Conservation (phyloP, 2,797 vertebrate species). For the Phataginus tetradactyla region DNA sequence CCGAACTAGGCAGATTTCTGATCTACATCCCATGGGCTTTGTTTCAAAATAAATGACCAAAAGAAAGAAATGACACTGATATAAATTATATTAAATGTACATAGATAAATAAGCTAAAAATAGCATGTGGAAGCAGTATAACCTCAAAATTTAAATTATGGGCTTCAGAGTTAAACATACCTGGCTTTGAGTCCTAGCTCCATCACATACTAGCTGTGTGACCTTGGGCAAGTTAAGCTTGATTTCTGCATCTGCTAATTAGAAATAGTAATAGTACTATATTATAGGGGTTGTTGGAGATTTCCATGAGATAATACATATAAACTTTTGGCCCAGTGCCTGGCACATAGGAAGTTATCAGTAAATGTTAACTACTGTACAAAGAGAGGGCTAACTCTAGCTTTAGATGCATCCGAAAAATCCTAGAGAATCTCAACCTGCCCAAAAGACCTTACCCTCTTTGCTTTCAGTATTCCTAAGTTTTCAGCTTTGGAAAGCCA, state of each 20-base stretch:
- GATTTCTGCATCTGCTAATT: slow-evolving; percentile 8
- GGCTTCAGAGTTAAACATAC: not conserved
- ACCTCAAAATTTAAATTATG: not conserved
- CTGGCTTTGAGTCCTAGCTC: not conserved
- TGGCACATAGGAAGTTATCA: not conserved
- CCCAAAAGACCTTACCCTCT: not conserved
- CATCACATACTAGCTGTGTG: not conserved
- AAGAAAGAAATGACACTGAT: not conserved
- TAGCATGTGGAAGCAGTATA: not conserved
- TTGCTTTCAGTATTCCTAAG: not conserved
- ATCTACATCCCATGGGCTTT: not conserved
- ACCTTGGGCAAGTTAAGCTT: not conserved
- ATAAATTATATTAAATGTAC: not conserved
- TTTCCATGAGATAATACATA: not conserved
- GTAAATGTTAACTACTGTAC: slow-evolving; percentile 24
- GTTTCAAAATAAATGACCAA: slow-evolving; percentile 38
- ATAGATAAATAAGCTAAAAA: not conserved
- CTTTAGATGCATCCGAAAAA: not conserved
- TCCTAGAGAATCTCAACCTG: not conserved
- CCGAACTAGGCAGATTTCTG: slow-evolving; percentile 11
- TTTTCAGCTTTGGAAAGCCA: not conserved
- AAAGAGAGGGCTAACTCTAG: not conserved
- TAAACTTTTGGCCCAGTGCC: not conserved
- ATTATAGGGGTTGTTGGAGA: not conserved
- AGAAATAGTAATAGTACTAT: not conserved